Base-by-base conservation (phyloP, 1,140 invertebrate genomes). In the Anadara kagoshimensis region DNA sequence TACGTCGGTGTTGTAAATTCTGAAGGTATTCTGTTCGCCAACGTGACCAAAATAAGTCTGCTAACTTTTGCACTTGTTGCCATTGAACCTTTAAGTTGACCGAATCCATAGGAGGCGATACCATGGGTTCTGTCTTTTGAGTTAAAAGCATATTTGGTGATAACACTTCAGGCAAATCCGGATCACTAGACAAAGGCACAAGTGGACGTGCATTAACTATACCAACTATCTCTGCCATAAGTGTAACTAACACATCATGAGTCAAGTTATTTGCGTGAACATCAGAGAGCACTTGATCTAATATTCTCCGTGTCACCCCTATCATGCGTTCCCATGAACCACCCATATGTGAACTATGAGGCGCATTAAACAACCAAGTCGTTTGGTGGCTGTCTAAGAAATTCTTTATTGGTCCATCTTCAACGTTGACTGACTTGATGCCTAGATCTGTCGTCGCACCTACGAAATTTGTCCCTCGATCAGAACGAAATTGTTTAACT, bases 401-500 rank as follows among this genome's bases (percentile, higher is more conserved):
- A 20, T 64, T 29, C 18, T 58, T 53, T 1, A 74, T 36, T 22
- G 51, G 29, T 16, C 49, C 44, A 64, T 58, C 51, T 59, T 69
- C 62, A 12, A 66, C 49, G 43, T 66, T 53, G 16, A 76, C 12
- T 18, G 73, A 20, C 18, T 75, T 18, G 2, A 67, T 57, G 14
- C 24, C 16, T 16, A 71, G 29, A 43, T 65, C 41, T 10, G 36
- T 26, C 14, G 56, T 51, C 11, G 54, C 68, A 16, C 78, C 80
- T 2, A 80, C 69, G 58, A 83, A 83, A 58, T 81, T 83, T 4
- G 79, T 81, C 12, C 75, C 78, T 20, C 69, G 57, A 22, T 81
- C 79, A n/a, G 64, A 80, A 7, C 72, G 26, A 16, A 81, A 53
- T 18, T 69, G 36, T 53, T 24, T 68, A 10, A 80, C 72, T 53